phyloP scores from a whole-genome alignment of 2,888 invertebrate species.

The Acanthosepion esculentum region DNA sequence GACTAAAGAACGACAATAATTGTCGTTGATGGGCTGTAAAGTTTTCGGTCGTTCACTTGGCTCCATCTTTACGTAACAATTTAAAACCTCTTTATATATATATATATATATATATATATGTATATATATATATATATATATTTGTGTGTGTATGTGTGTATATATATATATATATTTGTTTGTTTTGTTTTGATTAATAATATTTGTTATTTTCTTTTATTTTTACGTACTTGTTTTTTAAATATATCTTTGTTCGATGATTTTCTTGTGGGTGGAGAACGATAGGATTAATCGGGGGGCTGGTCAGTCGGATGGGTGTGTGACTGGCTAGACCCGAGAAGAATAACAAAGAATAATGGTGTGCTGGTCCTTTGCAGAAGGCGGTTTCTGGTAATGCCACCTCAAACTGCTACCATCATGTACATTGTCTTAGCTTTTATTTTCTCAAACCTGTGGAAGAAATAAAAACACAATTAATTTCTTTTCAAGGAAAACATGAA shows the following conservation, averaged over 20 bases:
- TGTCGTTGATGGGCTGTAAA: neutral
- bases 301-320: constrained; percentile 33
- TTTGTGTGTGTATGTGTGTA: too few relatives aligned
- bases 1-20: constrained; percentile 8
- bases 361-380: neutral
- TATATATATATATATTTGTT: too few relatives aligned
- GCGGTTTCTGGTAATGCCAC: neutral
- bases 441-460: neutral
- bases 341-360: neutral
- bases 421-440: neutral
- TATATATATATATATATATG: too few relatives aligned
- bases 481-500: neutral
- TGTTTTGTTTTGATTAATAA: neutral
- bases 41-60: constrained; percentile 11
- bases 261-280: too few relatives aligned
- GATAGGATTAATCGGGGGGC: neutral
- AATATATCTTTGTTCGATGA: neutral
- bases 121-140: too few relatives aligned
- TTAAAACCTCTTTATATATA: neutral
- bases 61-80: neutral
- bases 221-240: neutral
- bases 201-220: neutral
- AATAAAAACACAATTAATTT: neutral
- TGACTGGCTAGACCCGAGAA: constrained; percentile 33
- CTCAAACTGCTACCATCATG: neutral